These are phyloP conservation scores for Idris sp. DNA, from an alignment of 1,140 invertebrate species.

Conservation along the genomic window DNA sequence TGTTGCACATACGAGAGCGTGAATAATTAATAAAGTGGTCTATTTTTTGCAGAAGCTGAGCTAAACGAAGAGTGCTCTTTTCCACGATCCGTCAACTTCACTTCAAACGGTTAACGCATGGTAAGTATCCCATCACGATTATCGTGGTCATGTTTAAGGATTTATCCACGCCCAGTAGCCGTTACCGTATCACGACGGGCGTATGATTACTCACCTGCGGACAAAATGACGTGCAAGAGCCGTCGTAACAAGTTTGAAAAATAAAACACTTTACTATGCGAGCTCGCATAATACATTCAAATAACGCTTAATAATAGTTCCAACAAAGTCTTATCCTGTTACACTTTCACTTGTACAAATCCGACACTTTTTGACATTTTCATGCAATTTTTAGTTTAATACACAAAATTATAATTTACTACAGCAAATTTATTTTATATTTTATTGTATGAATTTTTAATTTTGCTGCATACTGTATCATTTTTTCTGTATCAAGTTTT, in stretches of 20 bases:
- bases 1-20: too few relatives aligned
- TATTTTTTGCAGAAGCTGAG: constrained; percentile 4
- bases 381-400: constrained; percentile 7
- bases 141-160: constrained; percentile 69
- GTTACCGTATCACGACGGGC: constrained; percentile 70
- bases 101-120: constrained; percentile 61
- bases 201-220: constrained; percentile 73
- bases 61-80: constrained; percentile 8
- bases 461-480: too few relatives aligned
- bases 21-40: neutral
- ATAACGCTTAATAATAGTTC: constrained; percentile 68
- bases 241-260: constrained; percentile 67
- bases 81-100: constrained; percentile 44
- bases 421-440: too few relatives aligned
- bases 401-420: too few relatives aligned
- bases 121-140: constrained; percentile 70
- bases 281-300: constrained; percentile 68
- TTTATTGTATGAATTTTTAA: too few relatives aligned
- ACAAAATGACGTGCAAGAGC: constrained; percentile 70
- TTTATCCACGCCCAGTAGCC: constrained; percentile 77
- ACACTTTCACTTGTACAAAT: constrained; percentile 47
- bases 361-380: constrained; percentile 44
- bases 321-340: constrained; percentile 24
- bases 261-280: constrained; percentile 76
- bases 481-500: too few relatives aligned